phyloP scores from a whole-genome alignment of 2,113 vertebrate species.

The Nettapus auritus region DNA sequence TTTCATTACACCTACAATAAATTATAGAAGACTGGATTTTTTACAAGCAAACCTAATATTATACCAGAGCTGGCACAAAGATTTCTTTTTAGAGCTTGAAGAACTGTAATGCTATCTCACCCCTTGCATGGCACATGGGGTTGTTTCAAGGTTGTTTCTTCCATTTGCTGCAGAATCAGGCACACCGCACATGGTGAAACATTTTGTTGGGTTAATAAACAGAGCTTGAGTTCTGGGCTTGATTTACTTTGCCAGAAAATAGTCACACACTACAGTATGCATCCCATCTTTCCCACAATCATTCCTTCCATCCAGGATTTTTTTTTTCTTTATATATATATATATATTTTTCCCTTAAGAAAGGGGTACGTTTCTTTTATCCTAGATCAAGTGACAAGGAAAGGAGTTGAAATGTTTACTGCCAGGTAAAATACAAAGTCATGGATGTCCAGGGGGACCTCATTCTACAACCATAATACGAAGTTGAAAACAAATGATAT shows the following conservation, averaged over 20 bases:
- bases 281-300: neutral
- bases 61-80: neutral
- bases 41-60: constrained; percentile 14
- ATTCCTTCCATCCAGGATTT: constrained; percentile 1
- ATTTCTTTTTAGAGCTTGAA: neutral
- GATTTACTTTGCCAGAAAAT: neutral
- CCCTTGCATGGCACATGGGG: neutral
- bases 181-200: neutral
- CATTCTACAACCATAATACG: constrained; percentile 6
- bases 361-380: constrained; percentile 72
- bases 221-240: neutral
- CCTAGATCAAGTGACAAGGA: constrained; percentile 75
- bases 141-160: constrained; percentile 18
- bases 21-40: constrained; percentile 29
- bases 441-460: constrained; percentile 25
- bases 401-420: constrained; percentile 38
- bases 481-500: constrained; percentile 58
- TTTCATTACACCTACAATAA: constrained; percentile 58
- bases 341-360: neutral
- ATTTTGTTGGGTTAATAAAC: neutral
- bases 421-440: constrained; percentile 47
- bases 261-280: neutral
- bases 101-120: neutral
- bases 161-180: neutral
- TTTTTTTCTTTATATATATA: neutral